These are phyloP conservation scores for Protonibea diacanthus DNA, from an alignment of 2,797 vertebrate genomes.

Conservation along the genomic window DNA sequence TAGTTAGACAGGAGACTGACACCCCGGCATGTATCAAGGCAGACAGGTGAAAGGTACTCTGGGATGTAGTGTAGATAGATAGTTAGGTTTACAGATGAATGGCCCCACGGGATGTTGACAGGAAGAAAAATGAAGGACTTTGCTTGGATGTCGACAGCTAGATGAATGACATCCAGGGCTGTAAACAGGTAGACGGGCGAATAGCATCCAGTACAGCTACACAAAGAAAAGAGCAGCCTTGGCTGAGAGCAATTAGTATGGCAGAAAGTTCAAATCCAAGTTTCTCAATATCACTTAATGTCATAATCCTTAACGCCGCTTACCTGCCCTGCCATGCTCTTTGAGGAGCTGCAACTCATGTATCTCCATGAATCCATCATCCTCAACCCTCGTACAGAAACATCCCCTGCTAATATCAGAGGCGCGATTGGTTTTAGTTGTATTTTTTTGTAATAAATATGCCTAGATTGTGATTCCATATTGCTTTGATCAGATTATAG, in stretches of 20 bases:
- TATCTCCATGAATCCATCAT: conserved; percentile 26
- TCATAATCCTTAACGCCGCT: conserved; percentile 9
- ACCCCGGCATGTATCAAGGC: conserved; percentile 34
- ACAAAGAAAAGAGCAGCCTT: conserved; percentile 8
- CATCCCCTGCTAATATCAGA: conserved; percentile 37
- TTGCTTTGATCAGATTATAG: conserved; percentile 55
- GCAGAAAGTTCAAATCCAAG: conserved; percentile 20
- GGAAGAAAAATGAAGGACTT: conserved; percentile 55
- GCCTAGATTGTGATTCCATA: conserved; percentile 66
- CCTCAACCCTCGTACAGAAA: conserved; percentile 17
- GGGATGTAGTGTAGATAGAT: conserved; percentile 54
- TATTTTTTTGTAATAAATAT: conserved; percentile 74
- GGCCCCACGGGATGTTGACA: conserved; percentile 46
- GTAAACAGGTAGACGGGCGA: conserved; percentile 39
- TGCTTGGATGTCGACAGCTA: conserved; percentile 49
- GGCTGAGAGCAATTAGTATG: conserved; percentile 23
- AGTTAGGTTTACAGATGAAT: conserved; percentile 55
- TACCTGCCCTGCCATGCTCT: conserved; percentile 11
- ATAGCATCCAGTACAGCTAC: conserved; percentile 2
- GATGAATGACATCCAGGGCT: conserved; percentile 41
- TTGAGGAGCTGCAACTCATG: conserved; percentile 22
- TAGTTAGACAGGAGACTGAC: conserved; percentile 55
- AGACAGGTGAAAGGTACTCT: conserved; percentile 43
- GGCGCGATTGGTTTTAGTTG: conserved; percentile 60
- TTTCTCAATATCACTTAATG: conserved; percentile 18